Percentiles rank a stretch among this genome's conserved stretches.
phyloP scores from a whole-genome alignment of 64 coral and sea anemone genomes.

The Stylophora pistillata region DNA sequence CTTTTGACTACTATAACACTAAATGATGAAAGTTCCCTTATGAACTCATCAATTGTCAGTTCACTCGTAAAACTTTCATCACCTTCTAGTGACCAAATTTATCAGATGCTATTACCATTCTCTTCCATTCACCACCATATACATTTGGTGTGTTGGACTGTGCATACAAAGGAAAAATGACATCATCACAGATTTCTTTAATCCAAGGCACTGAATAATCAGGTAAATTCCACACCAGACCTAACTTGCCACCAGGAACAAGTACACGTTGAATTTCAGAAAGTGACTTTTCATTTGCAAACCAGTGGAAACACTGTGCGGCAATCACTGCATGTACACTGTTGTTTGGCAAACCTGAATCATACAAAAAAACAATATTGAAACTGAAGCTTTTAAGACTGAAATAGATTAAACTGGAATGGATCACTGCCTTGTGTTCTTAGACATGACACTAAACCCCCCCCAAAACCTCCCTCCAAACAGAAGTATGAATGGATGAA shows the following conservation, averaged over 20 bases:
- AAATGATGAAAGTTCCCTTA: neutral
- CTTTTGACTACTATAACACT: neutral
- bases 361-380: too few species aligned
- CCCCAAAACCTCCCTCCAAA: too few species aligned
- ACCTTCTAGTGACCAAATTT: conserved; percentile 3
- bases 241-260: conserved; percentile 28
- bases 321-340: conserved; percentile 41
- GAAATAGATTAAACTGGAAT: too few species aligned
- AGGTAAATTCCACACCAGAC: conserved; percentile 4
- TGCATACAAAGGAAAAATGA: neutral
- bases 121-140: neutral
- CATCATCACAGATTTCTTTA: neutral
- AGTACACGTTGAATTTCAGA: conserved; percentile 43
- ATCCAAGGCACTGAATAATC: conserved; percentile 18
- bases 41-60: neutral
- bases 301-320: conserved; percentile 38
- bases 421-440: too few species aligned
- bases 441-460: too few species aligned
- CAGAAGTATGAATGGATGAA: too few species aligned
- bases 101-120: neutral
- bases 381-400: too few species aligned
- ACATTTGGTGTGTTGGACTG: neutral
- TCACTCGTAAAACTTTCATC: conserved; percentile 4
- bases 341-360: conserved; percentile 9
- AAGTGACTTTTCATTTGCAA: conserved; percentile 33